These are phyloP conservation scores for Sarcoramphus papa DNA, from an alignment of 2,797 vertebrate genomes.

Conservation along the genomic window DNA sequence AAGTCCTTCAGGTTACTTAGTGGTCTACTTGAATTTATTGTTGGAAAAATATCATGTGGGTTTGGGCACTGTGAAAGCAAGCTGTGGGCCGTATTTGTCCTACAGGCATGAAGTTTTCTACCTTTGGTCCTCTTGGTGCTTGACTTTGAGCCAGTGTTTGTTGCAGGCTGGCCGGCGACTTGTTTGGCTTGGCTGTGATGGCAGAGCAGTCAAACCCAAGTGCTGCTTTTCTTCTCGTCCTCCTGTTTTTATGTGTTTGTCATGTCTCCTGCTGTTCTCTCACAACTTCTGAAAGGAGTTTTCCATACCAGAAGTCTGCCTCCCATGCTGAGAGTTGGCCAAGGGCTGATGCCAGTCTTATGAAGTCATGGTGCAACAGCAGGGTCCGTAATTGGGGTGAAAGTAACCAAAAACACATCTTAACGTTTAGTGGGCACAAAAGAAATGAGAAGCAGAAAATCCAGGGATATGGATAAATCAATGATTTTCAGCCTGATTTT, in stretches of 20 bases:
- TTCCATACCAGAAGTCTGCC: background rate
- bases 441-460: background rate
- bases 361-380: background rate
- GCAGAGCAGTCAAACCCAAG: background rate
- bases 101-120: background rate
- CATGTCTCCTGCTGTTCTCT: background rate
- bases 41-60: background rate
- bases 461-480: background rate
- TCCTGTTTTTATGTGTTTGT: background rate
- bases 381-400: background rate
- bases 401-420: background rate
- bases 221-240: background rate
- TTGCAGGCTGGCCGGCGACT: background rate
- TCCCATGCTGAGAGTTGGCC: background rate
- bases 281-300: background rate
- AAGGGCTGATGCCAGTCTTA: background rate
- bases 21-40: background rate
- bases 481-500: background rate
- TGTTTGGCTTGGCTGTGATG: background rate
- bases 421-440: background rate
- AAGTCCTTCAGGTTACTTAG: background rate
- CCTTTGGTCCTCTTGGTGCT: background rate
- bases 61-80: background rate
- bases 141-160: background rate
- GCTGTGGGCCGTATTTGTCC: accelerated